Evolutionary conservation across 2,113 vertebrate genomes (phyloP), one percentile per base, ranked within the genome.

Genomic region (Alethe castanea): DNA sequence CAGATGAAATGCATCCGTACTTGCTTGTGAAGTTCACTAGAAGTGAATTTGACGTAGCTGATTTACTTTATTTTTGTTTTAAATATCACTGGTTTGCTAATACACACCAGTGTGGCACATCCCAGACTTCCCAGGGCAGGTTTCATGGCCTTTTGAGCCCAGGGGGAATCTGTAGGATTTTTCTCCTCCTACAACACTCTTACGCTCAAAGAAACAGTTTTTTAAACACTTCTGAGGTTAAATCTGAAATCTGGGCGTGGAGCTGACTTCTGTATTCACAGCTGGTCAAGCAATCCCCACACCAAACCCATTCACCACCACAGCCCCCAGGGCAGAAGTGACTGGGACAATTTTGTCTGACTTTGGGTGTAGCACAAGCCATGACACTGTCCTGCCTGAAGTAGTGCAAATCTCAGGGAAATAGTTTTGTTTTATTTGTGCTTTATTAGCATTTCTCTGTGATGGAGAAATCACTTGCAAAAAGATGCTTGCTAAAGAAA

Each of bases 281-380:
- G 12, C 71, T n/a, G 72, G 8, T 28, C 24, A 17, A 64, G 16
- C 0, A 1, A 45, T 19, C 14, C 35, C 38, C 0, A 0, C 1
- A 5, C 28, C 73, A 67, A 95, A 64, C 33, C 44, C 71, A 19
- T 35, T 35, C 4, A 2, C 53, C 42, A 4, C n/a, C 31, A 29
- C 19, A 44, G 54, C 45, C 42, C 56, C 14, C 7, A 42, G 53
- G 36, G 57, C 66, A 94, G 45, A 45, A 57, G 13, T 54, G 72
- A 12, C 53, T 70, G 67, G 48, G 62, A 61, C 23, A 17, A 0
- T 61, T 81, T 45, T 73, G 19, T n/a, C 48, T 60, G 48, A 29
- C 44, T 94, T n/a, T 9, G 8, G 5, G 25, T 31, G 54, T 35
- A 61, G 25, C 19, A 17, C 25, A 69, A 86, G 11, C 61, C 17